Percentiles rank a stretch among this genome's conserved stretches.
Evolutionary conservation across 2,797 vertebrate species (phyloP).

Genomic region (Spheniscus humboldti): DNA sequence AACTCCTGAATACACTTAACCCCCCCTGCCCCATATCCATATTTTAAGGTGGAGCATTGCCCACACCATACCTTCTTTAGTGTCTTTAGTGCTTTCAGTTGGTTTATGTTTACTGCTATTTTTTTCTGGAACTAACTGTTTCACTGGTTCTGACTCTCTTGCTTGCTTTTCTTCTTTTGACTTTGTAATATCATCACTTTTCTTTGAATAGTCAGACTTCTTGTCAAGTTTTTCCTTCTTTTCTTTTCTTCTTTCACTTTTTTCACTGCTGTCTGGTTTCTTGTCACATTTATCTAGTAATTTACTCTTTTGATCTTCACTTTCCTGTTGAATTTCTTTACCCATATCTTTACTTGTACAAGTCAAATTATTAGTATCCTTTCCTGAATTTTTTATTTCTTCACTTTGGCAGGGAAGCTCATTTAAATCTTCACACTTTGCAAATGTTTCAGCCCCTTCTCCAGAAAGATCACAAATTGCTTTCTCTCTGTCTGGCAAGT

Average conservation of each 20-base stretch:
- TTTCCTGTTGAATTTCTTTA: conserved; percentile 72
- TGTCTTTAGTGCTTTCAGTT: conserved; percentile 84
- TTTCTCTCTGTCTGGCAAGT: conserved; percentile 74
- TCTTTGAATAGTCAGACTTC: conserved; percentile 71
- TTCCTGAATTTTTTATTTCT: conserved; percentile 73
- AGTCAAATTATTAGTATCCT: conserved; percentile 62
- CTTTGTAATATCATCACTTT: conserved; percentile 65
- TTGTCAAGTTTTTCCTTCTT: conserved; percentile 81
- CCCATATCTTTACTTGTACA: conserved; percentile 54
- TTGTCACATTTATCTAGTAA: conserved; percentile 70
- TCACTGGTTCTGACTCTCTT: conserved; percentile 72
- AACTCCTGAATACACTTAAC: not conserved
- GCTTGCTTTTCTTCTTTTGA: conserved; percentile 78
- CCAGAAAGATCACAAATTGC: conserved; percentile 27
- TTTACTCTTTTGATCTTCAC: conserved; percentile 71
- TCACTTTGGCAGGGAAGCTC: conserved; percentile 68
- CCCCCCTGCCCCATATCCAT: not conserved
- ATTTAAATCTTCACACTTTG: conserved; percentile 65
- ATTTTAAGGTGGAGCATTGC: not conserved
- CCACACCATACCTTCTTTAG: conserved; percentile 85
- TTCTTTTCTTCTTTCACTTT: conserved; percentile 75
- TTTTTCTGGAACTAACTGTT: conserved; percentile 73
- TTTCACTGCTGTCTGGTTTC: conserved; percentile 70
- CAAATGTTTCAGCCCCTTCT: conserved; percentile 65
- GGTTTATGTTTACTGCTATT: conserved; percentile 81